These are phyloP conservation scores for Geococcyx californianus DNA, from an alignment of 2,113 vertebrate genomes.

Conservation along the genomic window DNA sequence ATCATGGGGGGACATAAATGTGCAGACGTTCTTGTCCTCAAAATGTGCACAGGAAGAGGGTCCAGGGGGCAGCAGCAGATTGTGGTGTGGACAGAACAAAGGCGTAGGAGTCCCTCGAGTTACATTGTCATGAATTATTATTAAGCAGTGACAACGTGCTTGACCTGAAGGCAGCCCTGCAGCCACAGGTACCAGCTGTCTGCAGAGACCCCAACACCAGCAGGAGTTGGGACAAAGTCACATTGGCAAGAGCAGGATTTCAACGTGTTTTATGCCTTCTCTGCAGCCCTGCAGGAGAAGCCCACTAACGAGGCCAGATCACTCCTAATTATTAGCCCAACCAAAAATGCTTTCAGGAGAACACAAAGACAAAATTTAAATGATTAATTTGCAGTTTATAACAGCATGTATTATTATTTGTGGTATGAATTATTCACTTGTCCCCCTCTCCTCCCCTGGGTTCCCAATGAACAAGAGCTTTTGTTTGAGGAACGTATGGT, in stretches of 20 bases:
- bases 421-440: not conserved
- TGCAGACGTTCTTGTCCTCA: not conserved
- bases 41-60: not conserved
- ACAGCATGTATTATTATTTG: not conserved
- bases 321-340: not conserved
- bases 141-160: not conserved
- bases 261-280: not conserved
- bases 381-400: not conserved
- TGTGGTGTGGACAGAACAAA: not conserved
- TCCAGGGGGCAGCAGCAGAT: not conserved
- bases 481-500: not conserved
- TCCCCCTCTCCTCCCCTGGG: not conserved
- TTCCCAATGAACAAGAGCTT: not conserved
- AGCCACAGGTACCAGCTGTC: not conserved
- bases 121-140: not conserved
- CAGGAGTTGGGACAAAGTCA: not conserved
- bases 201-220: fast-evolving
- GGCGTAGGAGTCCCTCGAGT: not conserved
- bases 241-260: not conserved
- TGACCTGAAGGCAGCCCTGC: not conserved
- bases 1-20: not conserved
- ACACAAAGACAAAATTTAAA: not conserved
- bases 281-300: not conserved
- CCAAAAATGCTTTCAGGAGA: not conserved
- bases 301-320: not conserved